Percentiles rank a stretch among this genome's conserved stretches.
Conservation (phyloP, 2,113 vertebrate species). For the Heloderma charlesbogerti region DNA sequence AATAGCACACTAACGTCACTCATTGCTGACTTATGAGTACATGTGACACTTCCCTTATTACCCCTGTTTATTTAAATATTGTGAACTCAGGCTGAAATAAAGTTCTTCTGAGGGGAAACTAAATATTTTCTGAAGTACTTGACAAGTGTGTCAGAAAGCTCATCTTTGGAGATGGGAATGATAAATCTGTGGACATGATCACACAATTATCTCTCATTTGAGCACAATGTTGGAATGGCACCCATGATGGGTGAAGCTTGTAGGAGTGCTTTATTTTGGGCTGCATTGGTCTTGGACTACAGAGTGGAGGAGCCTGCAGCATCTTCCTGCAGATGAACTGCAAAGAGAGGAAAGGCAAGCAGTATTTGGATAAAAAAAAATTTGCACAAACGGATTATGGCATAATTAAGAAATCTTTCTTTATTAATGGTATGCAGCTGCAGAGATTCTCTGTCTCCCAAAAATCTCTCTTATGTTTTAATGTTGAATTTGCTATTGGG, state of each 20-base stretch:
- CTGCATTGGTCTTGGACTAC: background rate
- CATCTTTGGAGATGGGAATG: background rate
- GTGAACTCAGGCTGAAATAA: constrained; percentile 32
- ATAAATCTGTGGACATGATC: background rate
- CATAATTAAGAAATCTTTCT: background rate
- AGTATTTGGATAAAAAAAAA: background rate
- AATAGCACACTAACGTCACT: background rate
- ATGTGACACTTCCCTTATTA: constrained; percentile 46
- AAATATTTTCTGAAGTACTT: constrained; percentile 25
- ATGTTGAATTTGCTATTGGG: background rate
- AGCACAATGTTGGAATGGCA: background rate
- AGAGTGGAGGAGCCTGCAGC: background rate
- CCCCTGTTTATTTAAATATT: constrained; percentile 43
- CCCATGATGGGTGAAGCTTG: background rate
- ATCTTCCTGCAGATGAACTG: background rate
- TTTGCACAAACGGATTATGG: constrained; percentile 1
- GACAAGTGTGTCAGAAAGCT: background rate
- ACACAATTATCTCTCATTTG: background rate
- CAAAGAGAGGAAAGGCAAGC: background rate
- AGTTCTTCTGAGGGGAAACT: constrained; percentile 11
- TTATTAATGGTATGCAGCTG: background rate
- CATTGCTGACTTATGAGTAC: constrained; percentile 25
- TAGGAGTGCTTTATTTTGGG: background rate
- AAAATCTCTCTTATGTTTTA: background rate
- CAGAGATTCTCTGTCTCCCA: background rate